Percentiles rank a stretch among this genome's conserved stretches.
These are phyloP conservation scores for Rambutsinella grinnellia DNA, from an alignment of 2,888 invertebrate species.

Conservation along the genomic window DNA sequence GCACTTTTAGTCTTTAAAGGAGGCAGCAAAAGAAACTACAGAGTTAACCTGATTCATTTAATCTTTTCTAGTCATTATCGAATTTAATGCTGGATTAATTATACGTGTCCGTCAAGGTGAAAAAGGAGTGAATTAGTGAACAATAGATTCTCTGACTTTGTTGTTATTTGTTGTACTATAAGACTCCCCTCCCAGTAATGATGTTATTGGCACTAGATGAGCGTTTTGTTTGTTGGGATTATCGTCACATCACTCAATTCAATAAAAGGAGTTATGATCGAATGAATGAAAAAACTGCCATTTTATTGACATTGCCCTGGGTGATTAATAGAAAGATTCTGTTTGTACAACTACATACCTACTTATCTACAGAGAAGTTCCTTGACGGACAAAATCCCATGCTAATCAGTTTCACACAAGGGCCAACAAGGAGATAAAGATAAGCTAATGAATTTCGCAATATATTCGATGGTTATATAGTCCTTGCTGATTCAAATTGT, in stretches of 20 bases:
- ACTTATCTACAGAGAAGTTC: too few relatives aligned
- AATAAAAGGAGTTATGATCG: background rate
- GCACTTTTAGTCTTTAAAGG: background rate
- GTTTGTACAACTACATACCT: too few relatives aligned
- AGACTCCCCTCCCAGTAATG: background rate
- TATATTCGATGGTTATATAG: too few relatives aligned
- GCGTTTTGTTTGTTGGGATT: slow-evolving; percentile 5
- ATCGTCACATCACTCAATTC: background rate
- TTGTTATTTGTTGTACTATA: background rate
- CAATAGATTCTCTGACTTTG: background rate
- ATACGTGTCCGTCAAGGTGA: background rate
- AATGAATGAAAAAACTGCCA: slow-evolving; percentile 1
- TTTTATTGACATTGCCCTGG: slow-evolving; percentile 6
- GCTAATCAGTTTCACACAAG: too few relatives aligned
- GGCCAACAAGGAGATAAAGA: too few relatives aligned
- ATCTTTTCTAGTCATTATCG: background rate
- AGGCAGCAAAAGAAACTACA: background rate
- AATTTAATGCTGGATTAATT: background rate
- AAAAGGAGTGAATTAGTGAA: background rate
- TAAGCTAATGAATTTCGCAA: too few relatives aligned
- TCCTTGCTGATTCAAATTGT: too few relatives aligned
- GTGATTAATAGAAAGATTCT: too few relatives aligned
- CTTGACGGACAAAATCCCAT: too few relatives aligned
- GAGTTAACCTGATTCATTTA: background rate
- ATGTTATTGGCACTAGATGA: slow-evolving; percentile 3